Evolutionary conservation across 2,888 invertebrate genomes (phyloP).

Genomic region (Sinotaia quadrata): DNA sequence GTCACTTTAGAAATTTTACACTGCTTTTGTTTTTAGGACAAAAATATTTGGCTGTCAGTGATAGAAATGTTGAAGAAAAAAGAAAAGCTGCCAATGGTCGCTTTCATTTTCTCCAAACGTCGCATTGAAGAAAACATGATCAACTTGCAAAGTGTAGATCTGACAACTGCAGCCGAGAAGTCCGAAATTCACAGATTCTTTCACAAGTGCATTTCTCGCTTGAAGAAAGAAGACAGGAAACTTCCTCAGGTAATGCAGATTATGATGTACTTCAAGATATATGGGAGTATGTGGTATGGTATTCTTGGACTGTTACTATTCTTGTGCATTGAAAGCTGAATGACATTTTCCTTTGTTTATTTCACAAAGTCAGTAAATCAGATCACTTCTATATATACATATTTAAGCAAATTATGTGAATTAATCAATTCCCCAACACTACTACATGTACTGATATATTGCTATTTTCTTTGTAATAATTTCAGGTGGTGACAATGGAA

Average conservation of each 20-base stretch:
- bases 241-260: slow-evolving; percentile 91
- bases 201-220: slow-evolving; percentile 83
- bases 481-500: slow-evolving; percentile 79
- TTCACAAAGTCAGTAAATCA: too few relatives aligned
- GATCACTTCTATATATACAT: too few relatives aligned
- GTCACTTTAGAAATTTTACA: too few relatives aligned
- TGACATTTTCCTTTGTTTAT: too few relatives aligned
- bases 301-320: too few relatives aligned
- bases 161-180: slow-evolving; percentile 89
- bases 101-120: slow-evolving; percentile 91
- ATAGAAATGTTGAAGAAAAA: slow-evolving; percentile 86
- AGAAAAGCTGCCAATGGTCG: slow-evolving; percentile 92
- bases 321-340: too few relatives aligned
- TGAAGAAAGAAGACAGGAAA: slow-evolving; percentile 88
- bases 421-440: too few relatives aligned
- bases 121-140: slow-evolving; percentile 83
- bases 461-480: slow-evolving; percentile 10
- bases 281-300: too few relatives aligned
- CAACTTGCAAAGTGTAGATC: slow-evolving; percentile 77
- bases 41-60: slow-evolving; percentile 71
- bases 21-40: slow-evolving; percentile 78
- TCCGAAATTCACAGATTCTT: slow-evolving; percentile 88
- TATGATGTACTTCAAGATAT: too few relatives aligned
- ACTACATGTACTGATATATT: too few relatives aligned
- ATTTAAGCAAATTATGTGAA: too few relatives aligned